These are phyloP conservation scores for Corythaeola cristata DNA, from an alignment of 2,113 vertebrate genomes.

Conservation along the genomic window DNA sequence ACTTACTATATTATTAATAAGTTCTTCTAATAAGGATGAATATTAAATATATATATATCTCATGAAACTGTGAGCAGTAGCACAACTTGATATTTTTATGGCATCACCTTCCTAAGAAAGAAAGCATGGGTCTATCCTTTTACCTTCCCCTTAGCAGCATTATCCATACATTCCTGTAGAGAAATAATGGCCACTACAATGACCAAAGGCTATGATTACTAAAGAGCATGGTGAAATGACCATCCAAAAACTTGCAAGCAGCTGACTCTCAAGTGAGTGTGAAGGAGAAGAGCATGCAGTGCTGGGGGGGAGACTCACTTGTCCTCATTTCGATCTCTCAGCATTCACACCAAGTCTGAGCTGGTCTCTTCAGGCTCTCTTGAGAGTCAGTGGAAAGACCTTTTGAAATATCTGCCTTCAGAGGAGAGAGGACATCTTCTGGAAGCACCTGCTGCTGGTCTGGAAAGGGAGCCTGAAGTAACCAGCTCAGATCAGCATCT, in stretches of 20 bases:
- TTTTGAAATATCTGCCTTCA: neutral
- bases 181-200: neutral
- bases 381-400: neutral
- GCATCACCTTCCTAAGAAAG: neutral
- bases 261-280: neutral
- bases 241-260: neutral
- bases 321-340: neutral
- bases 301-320: accelerated
- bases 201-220: neutral
- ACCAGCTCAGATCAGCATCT: neutral
- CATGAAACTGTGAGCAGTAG: neutral
- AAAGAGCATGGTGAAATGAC: neutral
- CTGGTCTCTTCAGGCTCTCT: neutral
- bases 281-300: neutral
- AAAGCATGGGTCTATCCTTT: neutral
- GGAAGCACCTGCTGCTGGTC: neutral
- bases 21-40: neutral
- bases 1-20: neutral
- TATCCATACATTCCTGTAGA: neutral
- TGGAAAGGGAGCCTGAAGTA: neutral
- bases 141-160: neutral
- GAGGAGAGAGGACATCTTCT: neutral
- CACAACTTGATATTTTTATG: neutral
- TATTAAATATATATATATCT: neutral
- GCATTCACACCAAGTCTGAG: neutral